These are phyloP conservation scores for Amphipyra berbera DNA, from an alignment of 2,888 invertebrate genomes.

Conservation along the genomic window DNA sequence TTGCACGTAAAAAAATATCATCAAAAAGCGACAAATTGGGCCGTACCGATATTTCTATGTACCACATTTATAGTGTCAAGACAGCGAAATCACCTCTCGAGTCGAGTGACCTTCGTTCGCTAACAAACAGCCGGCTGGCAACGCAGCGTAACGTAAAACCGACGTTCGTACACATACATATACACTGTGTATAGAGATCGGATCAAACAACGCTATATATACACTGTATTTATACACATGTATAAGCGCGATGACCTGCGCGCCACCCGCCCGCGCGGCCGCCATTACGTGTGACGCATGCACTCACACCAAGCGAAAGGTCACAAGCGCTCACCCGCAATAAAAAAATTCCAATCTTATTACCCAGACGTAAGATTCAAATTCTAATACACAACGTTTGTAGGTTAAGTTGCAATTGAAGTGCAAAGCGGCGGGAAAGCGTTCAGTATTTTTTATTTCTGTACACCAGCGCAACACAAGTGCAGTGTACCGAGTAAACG, in stretches of 20 bases:
- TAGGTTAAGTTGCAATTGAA: conserved; percentile 64
- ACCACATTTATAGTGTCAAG: conserved; percentile 43
- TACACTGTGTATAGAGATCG: conserved; percentile 63
- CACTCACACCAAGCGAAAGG: conserved; percentile 64
- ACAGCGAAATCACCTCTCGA: conserved; percentile 66
- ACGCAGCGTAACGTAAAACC: conserved; percentile 79
- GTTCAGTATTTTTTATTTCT: conserved; percentile 83
- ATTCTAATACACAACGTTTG: conserved; percentile 48
- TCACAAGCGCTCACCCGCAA: conserved; percentile 59
- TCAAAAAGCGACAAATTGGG: conserved; percentile 34
- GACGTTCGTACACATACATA: conserved; percentile 68
- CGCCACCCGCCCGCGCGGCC: conserved; percentile 68
- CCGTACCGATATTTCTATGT: conserved; percentile 30
- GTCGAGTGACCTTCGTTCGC: conserved; percentile 82
- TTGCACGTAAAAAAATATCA: conserved; percentile 46
- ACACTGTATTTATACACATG: conserved; percentile 65
- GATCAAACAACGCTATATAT: conserved; percentile 72
- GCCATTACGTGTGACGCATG: conserved; percentile 84
- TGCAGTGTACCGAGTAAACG: conserved; percentile 82
- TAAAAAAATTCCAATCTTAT: conserved; percentile 62
- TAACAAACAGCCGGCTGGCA: conserved; percentile 81
- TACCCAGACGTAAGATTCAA: conserved; percentile 40
- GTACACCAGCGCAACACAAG: conserved; percentile 77
- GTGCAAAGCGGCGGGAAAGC: conserved; percentile 74
- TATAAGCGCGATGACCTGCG: conserved; percentile 85